phyloP scores from a whole-genome alignment of 2,888 invertebrate genomes.

The Hemicrepidius hirtus region DNA sequence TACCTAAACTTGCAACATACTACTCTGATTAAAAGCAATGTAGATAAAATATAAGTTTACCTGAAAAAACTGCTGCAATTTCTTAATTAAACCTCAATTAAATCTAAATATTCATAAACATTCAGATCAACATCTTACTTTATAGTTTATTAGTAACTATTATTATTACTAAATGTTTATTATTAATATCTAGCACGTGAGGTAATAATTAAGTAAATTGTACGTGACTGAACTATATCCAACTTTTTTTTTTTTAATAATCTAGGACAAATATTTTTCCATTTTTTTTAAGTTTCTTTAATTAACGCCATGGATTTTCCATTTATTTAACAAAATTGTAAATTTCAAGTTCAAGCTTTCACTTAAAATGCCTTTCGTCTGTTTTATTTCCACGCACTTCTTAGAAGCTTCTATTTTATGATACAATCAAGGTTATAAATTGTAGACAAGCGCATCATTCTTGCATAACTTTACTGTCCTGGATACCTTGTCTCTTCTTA shows the following conservation, averaged over 20 bases:
- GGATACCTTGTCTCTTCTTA: slow-evolving; percentile 31
- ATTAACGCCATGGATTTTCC: no score
- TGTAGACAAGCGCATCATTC: slow-evolving; percentile 32
- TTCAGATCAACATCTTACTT: neutral
- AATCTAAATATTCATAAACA: neutral
- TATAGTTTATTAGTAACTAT: neutral
- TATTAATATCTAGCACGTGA: neutral
- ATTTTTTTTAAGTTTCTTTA: no score
- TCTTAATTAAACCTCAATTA: slow-evolving; percentile 6
- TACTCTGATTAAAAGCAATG: no score
- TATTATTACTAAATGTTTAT: neutral
- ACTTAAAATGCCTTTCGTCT: neutral
- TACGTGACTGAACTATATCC: no score
- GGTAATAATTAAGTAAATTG: neutral
- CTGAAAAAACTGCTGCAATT: neutral
- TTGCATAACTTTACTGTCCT: slow-evolving; percentile 37
- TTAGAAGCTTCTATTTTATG: neutral
- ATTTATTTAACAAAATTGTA: no score
- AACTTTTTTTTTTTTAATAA: no score
- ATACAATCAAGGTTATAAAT: slow-evolving; percentile 18
- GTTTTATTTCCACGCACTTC: slow-evolving; percentile 3
- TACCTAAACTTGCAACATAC: no score
- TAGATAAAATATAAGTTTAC: no score
- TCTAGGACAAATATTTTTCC: no score
- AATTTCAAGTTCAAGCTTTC: neutral